Conservation (phyloP, 37 sponge, comb jelly and placozoan species). For the Aplysina aerophoba region DNA sequence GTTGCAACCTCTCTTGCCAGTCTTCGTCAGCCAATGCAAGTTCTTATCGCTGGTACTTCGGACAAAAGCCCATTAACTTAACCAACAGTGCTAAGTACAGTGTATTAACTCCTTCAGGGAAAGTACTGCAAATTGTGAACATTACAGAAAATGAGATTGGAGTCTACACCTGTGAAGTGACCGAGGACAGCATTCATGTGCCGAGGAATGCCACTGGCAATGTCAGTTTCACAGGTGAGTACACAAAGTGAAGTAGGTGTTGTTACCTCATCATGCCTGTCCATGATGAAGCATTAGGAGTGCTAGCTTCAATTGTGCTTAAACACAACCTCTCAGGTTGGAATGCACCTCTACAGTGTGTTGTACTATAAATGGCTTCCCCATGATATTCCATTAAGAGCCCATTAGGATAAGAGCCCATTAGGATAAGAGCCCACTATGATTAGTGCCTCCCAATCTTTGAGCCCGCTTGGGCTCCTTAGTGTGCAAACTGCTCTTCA, state of each 20-base stretch:
- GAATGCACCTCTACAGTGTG: too few relatives aligned
- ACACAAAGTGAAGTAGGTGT: background rate
- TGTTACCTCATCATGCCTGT: background rate
- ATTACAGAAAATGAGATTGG: background rate
- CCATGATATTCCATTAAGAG: too few relatives aligned
- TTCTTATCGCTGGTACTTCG: background rate
- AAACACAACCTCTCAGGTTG: too few relatives aligned
- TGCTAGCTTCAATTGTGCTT: too few relatives aligned
- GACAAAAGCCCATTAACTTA: background rate
- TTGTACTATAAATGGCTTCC: too few relatives aligned
- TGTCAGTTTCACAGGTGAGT: background rate
- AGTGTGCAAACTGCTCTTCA: too few relatives aligned
- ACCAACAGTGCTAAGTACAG: background rate
- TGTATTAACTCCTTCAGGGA: background rate
- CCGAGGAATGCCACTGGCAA: background rate
- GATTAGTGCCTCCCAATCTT: too few relatives aligned
- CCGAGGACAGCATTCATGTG: background rate
- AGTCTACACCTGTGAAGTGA: background rate
- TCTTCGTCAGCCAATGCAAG: slow-evolving; percentile 6
- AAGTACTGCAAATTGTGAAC: background rate
- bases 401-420: too few relatives aligned
- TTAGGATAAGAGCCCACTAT: too few relatives aligned
- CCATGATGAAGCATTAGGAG: background rate
- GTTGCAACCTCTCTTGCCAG: background rate
- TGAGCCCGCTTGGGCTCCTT: too few relatives aligned